These are phyloP conservation scores for Megathymus violae DNA, from an alignment of 1,140 invertebrate species.

Conservation along the genomic window DNA sequence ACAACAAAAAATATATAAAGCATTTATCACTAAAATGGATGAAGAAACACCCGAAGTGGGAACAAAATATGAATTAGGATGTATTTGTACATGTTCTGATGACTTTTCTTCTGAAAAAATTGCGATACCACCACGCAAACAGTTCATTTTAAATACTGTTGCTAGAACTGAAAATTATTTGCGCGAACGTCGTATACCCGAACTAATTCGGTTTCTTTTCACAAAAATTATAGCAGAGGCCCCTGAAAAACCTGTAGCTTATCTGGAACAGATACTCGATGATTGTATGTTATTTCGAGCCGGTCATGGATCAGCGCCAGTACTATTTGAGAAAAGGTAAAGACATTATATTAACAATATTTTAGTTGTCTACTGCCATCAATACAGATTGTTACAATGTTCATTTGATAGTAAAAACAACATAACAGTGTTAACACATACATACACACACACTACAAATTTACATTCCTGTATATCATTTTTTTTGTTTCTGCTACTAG, in stretches of 20 bases:
- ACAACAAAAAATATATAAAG: too few species aligned
- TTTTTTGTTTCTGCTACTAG: too few species aligned
- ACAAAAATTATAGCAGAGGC: conserved; percentile 61
- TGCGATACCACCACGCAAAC: conserved; percentile 54
- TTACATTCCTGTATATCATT: too few species aligned
- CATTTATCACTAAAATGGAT: conserved; percentile 42
- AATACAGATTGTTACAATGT: too few species aligned
- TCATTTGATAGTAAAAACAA: too few species aligned
- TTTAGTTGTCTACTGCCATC: too few species aligned
- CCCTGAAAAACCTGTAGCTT: conserved; percentile 55
- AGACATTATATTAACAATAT: too few species aligned
- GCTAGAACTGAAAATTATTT: conserved; percentile 69
- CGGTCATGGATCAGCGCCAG: conserved; percentile 59
- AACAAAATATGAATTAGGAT: conserved; percentile 27
- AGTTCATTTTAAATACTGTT: conserved; percentile 57
- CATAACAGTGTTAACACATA: too few species aligned
- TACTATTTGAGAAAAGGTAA: conserved; percentile 67
- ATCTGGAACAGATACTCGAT: conserved; percentile 63
- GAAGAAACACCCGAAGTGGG: conserved; percentile 44
- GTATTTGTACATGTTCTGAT: conserved; percentile 58
- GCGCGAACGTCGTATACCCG: conserved; percentile 63
- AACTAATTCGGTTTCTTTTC: conserved; percentile 64
- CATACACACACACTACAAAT: too few species aligned
- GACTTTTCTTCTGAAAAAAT: conserved; percentile 42
- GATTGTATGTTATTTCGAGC: conserved; percentile 72